Conservation (phyloP, 1,140 invertebrate genomes). For the Saccostrea cuccullata region DNA sequence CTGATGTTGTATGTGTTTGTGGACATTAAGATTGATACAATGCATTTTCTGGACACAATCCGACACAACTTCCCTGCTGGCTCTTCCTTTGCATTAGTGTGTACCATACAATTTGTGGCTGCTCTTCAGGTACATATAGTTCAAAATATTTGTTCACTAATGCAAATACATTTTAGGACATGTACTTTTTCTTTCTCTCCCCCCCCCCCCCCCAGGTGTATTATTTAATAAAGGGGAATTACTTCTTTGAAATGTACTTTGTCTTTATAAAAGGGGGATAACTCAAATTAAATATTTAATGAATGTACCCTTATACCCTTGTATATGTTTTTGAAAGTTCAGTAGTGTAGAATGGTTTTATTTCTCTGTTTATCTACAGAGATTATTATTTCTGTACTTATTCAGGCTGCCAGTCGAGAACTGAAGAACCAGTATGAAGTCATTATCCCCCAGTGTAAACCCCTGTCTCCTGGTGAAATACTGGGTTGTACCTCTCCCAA, state of each 20-base stretch:
- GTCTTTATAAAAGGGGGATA: too few species aligned
- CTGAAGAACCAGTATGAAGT: slow-evolving; percentile 84
- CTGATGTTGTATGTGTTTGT: slow-evolving; percentile 99
- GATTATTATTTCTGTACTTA: background rate
- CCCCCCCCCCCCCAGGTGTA: too few species aligned
- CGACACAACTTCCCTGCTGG: slow-evolving; percentile 87
- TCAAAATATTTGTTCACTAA: too few species aligned
- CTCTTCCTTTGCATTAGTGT: slow-evolving; percentile 85
- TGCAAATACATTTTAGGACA: too few species aligned
- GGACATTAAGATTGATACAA: slow-evolving; percentile 90
- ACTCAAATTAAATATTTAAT: too few species aligned
- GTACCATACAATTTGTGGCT: slow-evolving; percentile 98
- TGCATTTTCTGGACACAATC: slow-evolving; percentile 94
- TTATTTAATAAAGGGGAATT: too few species aligned
- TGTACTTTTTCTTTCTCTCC: too few species aligned
- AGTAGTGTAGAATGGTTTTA: too few species aligned
- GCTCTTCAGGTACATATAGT: slow-evolving; percentile 86
- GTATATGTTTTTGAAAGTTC: too few species aligned
- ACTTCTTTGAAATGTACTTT: too few species aligned
- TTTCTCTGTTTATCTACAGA: too few species aligned
- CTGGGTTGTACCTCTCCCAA: slow-evolving; percentile 97
- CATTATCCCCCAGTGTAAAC: slow-evolving; percentile 92
- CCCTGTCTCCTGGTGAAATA: slow-evolving; percentile 97
- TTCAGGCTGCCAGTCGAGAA: slow-evolving; percentile 42
- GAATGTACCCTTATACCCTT: too few species aligned